A percentile compares a stretch with the other conserved stretches of the same genome.
These are phyloP conservation scores for Scaptodrosophila lebanonensis DNA, from an alignment of 1,140 invertebrate species.

Conservation along the genomic window DNA sequence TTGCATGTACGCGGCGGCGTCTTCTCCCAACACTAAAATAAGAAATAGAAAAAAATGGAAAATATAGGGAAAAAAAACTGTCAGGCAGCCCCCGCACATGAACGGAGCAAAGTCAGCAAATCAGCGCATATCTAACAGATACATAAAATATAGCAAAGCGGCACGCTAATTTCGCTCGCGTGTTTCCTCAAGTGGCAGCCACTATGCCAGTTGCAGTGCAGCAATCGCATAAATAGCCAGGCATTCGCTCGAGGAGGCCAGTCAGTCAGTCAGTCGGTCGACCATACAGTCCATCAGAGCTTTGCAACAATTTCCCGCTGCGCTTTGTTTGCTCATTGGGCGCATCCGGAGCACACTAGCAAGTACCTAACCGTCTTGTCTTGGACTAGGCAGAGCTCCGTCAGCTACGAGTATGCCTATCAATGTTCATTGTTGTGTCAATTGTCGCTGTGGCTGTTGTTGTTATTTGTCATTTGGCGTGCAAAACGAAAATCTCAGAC, in stretches of 20 bases:
- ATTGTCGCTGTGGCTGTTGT: constrained; percentile 49
- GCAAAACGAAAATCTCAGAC: constrained; percentile 62
- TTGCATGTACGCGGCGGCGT: too few relatives aligned
- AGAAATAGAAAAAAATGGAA: too few relatives aligned
- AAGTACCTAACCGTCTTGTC: constrained; percentile 3
- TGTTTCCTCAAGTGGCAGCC: constrained; percentile 73
- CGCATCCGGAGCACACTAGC: constrained; percentile 65
- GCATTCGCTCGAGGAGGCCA: not conserved
- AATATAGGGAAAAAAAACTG: constrained; percentile 28
- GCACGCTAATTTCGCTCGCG: constrained; percentile 72
- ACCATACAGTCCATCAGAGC: constrained; percentile 7
- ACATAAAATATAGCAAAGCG: constrained; percentile 60
- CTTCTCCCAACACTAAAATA: not conserved
- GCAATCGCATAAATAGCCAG: constrained; percentile 67
- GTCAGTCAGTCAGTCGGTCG: not conserved
- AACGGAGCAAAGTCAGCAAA: constrained; percentile 27
- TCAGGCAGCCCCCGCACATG: not conserved
- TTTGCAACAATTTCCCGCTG: constrained; percentile 70
- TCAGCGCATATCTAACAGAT: constrained; percentile 62
- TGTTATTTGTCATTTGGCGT: constrained; percentile 60
- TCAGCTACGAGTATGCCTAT: too few relatives aligned
- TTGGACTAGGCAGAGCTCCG: constrained; percentile 19
- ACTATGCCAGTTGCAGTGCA: constrained; percentile 68
- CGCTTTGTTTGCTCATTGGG: constrained; percentile 74
- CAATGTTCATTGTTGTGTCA: constrained; percentile 70